Evolutionary conservation across 2,888 invertebrate genomes (phyloP).

Genomic region (Scaptomyza cyrtandrae): DNA sequence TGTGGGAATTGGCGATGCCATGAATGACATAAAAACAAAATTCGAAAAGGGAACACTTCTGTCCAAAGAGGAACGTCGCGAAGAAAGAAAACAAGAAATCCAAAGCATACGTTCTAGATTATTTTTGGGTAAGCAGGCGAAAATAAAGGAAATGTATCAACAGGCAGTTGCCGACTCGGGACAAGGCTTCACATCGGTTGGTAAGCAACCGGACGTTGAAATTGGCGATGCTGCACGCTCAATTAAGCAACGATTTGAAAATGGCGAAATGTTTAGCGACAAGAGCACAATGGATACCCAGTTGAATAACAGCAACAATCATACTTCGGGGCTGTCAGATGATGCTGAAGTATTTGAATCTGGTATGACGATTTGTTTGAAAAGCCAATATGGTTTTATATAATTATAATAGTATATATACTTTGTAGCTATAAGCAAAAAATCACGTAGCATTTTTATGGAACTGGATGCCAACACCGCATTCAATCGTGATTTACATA

Average conservation of each 20-base stretch:
- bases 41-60: conserved; percentile 90
- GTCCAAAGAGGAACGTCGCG: conserved; percentile 88
- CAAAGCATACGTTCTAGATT: conserved; percentile 93
- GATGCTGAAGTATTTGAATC: conserved; percentile 87
- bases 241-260: conserved; percentile 92
- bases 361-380: conserved; percentile 37
- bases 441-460: conserved; percentile 93
- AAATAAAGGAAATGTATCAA: conserved; percentile 96
- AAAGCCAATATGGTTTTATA: too few species aligned
- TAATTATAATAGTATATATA: too few species aligned
- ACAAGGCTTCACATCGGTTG: conserved; percentile 86
- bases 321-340: conserved; percentile 83
- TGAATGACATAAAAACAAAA: conserved; percentile 92
- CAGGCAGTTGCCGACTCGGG: conserved; percentile 94
- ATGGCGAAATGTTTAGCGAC: conserved; percentile 89
- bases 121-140: conserved; percentile 95
- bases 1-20: conserved; percentile 90
- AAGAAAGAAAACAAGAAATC: conserved; percentile 94
- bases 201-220: conserved; percentile 85
- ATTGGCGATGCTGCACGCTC: conserved; percentile 87
- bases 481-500: conserved; percentile 67
- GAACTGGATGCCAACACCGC: conserved; percentile 93
- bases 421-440: conserved; percentile 91
- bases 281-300: conserved; percentile 85
- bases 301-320: background rate